A percentile compares a stretch with the other conserved stretches of the same genome.
Evolutionary conservation across 2,797 vertebrate genomes (phyloP).

Genomic region (Cheirogaleus major): DNA sequence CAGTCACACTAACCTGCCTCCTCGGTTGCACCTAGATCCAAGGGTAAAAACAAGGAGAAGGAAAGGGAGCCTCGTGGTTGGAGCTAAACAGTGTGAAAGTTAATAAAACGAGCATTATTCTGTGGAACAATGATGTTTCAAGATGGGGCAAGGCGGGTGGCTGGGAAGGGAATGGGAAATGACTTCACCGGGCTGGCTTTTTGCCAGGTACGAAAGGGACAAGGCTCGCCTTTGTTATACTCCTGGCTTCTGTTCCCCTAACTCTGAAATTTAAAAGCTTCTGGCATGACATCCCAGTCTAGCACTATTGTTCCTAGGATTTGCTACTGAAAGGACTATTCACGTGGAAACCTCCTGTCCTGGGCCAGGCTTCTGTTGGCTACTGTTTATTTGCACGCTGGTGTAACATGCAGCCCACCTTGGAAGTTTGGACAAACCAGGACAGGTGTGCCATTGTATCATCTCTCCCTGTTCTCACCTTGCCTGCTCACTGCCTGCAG

Average conservation of each 20-base stretch:
- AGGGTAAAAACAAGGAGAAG: not conserved
- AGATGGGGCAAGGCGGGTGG: not conserved
- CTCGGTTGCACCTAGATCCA: not conserved
- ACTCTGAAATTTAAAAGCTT: not conserved
- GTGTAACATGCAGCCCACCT: conserved; percentile 2
- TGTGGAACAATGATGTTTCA: conserved; percentile 26
- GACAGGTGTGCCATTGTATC: not conserved
- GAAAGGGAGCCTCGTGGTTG: not conserved
- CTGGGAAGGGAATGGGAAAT: not conserved
- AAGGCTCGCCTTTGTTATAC: conserved; percentile 65
- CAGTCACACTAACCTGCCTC: not conserved
- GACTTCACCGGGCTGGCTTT: conserved; percentile 26
- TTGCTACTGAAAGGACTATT: conserved; percentile 54
- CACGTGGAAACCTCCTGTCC: not conserved
- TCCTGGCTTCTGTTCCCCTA: conserved; percentile 51
- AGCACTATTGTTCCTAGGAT: conserved; percentile 35
- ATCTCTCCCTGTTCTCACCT: not conserved
- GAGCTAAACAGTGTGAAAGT: not conserved
- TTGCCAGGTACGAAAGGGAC: not conserved
- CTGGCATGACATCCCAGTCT: not conserved
- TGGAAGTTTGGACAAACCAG: not conserved
- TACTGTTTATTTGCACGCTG: not conserved
- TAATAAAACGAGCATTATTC: not conserved
- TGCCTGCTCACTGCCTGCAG: not conserved
- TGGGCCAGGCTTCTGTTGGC: conserved; percentile 1